Evolutionary conservation across 2,113 vertebrate genomes (phyloP).

Genomic region (Panthera leo): DNA sequence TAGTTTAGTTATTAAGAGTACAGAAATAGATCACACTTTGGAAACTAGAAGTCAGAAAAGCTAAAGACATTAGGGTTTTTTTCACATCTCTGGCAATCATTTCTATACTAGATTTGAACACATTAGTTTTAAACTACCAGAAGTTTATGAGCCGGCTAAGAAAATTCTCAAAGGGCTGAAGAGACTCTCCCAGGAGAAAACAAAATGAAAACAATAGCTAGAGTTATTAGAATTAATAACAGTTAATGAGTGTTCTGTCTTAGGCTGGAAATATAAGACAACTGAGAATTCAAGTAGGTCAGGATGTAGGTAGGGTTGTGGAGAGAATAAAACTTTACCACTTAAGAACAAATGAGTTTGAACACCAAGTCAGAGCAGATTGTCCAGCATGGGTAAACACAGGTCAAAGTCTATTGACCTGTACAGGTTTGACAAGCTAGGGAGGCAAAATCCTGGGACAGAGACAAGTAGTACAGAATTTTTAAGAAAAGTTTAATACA

Average conservation of each 20-base stretch:
- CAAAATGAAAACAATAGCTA: not conserved
- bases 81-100: not conserved
- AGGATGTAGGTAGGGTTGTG: not conserved
- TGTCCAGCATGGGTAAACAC: not conserved
- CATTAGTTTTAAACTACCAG: not conserved
- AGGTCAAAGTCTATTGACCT: not conserved
- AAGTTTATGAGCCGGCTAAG: conserved; percentile 11
- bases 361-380: not conserved
- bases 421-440: not conserved
- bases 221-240: conserved; percentile 25
- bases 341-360: conserved; percentile 10
- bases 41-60: not conserved
- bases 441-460: not conserved
- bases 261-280: not conserved
- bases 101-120: not conserved
- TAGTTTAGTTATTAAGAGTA: not conserved
- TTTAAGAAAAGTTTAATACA: not conserved
- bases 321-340: not conserved
- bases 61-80: not conserved
- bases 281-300: not conserved
- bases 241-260: not conserved
- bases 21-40: not conserved
- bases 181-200: conserved; percentile 8
- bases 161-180: not conserved
- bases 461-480: not conserved